Conservation (phyloP, 2,888 invertebrate species). For the Spicauda simplicius region DNA sequence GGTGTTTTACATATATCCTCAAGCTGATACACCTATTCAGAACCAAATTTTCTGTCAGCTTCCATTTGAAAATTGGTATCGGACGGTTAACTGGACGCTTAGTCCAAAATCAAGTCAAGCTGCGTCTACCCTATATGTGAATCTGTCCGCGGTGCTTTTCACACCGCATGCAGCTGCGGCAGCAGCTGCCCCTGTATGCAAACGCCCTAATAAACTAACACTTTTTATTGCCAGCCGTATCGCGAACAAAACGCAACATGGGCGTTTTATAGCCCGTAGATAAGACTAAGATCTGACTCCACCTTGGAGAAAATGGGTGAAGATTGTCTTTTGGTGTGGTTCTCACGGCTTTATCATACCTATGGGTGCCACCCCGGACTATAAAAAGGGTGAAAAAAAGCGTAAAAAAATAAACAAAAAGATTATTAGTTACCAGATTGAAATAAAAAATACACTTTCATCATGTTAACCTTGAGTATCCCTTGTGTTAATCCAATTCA, state of each 20-base stretch:
- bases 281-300: conserved; percentile 40
- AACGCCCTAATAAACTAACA: conserved; percentile 81
- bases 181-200: conserved; percentile 76
- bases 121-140: conserved; percentile 68
- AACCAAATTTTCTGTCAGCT: too few species aligned
- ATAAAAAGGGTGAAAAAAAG: too few species aligned
- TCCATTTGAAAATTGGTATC: background rate
- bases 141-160: conserved; percentile 70
- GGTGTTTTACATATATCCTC: too few species aligned
- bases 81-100: background rate
- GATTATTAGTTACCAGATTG: too few species aligned
- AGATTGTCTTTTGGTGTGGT: background rate
- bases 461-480: too few species aligned
- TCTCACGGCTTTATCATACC: conserved; percentile 14
- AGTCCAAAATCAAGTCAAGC: conserved; percentile 51
- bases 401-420: too few species aligned
- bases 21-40: too few species aligned
- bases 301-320: conserved; percentile 8
- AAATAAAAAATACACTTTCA: too few species aligned
- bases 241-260: conserved; percentile 47
- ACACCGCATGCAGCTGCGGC: conserved; percentile 77
- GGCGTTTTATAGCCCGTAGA: conserved; percentile 54
- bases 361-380: background rate
- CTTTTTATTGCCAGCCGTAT: conserved; percentile 68
- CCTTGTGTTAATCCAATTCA: too few species aligned